Evolutionary conservation across 2,888 invertebrate genomes (phyloP), one percentile per base, ranked within the genome.

Genomic region (Boloria selene): DNA sequence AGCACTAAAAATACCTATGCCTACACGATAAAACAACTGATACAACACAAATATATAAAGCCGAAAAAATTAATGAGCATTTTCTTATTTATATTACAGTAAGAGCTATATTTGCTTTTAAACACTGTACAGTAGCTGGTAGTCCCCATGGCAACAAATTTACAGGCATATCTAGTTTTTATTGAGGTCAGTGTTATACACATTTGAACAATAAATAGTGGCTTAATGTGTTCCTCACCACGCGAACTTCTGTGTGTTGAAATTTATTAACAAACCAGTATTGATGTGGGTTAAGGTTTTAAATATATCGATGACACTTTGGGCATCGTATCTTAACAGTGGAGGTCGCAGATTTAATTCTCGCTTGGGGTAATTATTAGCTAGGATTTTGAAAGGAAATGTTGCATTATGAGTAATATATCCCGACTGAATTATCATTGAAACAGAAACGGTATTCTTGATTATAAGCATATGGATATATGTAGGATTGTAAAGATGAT

Each of bases 121-220:
- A 2, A 38, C 22, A 54, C 7, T 18, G 10, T 26, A 17, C n/a
- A 17, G 18, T 13, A 26, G 31, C 13, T n/a, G n/a, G 4, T 47
- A 31, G 58, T 59, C 62, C 58, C 58, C 66, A 62, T 67, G 62
- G 62, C 62, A 67, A 67, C 66, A 44, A 55, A 17, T 13, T n/a
- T 55, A 16, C 31, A 38, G 31, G 13, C 31, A 50, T 59, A 59
- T 63, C 55, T 67, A 67, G 17, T 55, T 50, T 49, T 66, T 52
- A 63, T 55, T 55, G 69, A 60, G 69, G 66, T 63, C 64, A 59
- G 31, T 54, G 61, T 50, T 64, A 61, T 26, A 58, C 56, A 65
- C 60, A 52, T 59, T 50, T 61, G 38, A 56, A 51, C 50, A 44
- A 50, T 56, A 65, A 61, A 60, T 59, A 49, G 3, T 50, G 3